These are phyloP conservation scores for Tigriopus californicus DNA, from an alignment of 2,888 invertebrate genomes.

Conservation along the genomic window DNA sequence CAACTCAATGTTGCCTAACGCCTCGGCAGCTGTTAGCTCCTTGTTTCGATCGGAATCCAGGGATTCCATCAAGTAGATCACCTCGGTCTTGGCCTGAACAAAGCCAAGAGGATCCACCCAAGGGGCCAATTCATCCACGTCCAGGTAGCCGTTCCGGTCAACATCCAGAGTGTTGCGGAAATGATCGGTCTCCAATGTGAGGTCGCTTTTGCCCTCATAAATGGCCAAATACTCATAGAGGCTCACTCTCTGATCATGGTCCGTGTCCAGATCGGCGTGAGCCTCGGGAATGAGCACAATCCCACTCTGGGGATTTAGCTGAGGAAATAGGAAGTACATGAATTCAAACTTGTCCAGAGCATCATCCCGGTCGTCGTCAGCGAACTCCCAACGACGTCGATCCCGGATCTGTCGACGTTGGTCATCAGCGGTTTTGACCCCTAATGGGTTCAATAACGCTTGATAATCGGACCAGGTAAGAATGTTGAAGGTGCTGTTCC, in stretches of 20 bases:
- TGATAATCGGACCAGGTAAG: slow-evolving; percentile 4
- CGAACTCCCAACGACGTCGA: not conserved
- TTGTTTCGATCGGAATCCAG: slow-evolving; percentile 1
- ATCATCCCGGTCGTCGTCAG: slow-evolving; percentile 1
- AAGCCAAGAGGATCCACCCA: slow-evolving; percentile 8
- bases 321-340: slow-evolving; percentile 4
- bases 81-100: not conserved
- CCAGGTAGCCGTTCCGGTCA: not conserved
- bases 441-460: not conserved
- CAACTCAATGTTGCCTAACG: not conserved
- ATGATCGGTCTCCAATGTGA: not conserved
- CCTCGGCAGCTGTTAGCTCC: not conserved
- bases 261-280: not conserved
- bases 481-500: not conserved
- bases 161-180: not conserved
- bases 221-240: not conserved
- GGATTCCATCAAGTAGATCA: slow-evolving; percentile 2
- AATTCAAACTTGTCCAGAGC: not conserved
- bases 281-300: not conserved
- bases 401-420: not conserved
- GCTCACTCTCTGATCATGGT: not conserved
- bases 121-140: not conserved
- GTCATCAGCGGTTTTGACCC: not conserved
- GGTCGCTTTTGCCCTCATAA: not conserved
- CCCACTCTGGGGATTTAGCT: not conserved